Base-by-base conservation (phyloP, 2,113 vertebrate genomes). In the Charadrius vociferus region DNA sequence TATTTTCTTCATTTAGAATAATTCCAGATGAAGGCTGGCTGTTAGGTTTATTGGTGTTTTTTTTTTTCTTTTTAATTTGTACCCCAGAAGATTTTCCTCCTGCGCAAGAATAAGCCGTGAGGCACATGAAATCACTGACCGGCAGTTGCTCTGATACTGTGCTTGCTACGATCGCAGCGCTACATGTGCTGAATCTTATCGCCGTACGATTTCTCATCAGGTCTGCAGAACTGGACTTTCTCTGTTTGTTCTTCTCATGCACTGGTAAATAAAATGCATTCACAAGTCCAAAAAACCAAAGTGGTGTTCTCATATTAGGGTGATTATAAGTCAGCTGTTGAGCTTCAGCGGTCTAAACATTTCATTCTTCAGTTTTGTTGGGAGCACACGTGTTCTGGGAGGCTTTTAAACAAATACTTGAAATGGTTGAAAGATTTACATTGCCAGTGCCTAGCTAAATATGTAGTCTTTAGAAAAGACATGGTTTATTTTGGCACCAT, bases 351-450 rank as follows among this genome's bases (percentile, higher is more conserved):
- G 95, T 97, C 98, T 98, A 95, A 97, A 95, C 92, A 93, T 98
- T 98, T 97, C 97, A 96, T 98, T 97, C 94, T 89, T 97, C 92
- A 80, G 88, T 98, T 98, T 98, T 98, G 96, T 98, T 97, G 89
- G 93, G 96, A 97, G 75, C 94, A 88, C 98, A 98, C 85, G 61
- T 98, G 98, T 97, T 98, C 97, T 98, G 92, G 97, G 97, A 98
- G 97, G 97, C 96, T 98, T 98, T 98, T 98, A 98, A 98, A 98
- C 97, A 98, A 98, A 98, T 98, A 98, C 94, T 97, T 98, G 97
- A 97, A 98, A 98, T 98, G 98, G 98, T 97, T 98, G 98, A 98
- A 98, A 98, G 98, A 98, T 98, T 98, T 98, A 98, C 98, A 98
- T 98, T 98, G 96, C 98, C 97, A 87, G 37, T 97, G 98, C 98